phyloP scores from a whole-genome alignment of 2,797 vertebrate genomes.

The Salarias fasciatus region DNA sequence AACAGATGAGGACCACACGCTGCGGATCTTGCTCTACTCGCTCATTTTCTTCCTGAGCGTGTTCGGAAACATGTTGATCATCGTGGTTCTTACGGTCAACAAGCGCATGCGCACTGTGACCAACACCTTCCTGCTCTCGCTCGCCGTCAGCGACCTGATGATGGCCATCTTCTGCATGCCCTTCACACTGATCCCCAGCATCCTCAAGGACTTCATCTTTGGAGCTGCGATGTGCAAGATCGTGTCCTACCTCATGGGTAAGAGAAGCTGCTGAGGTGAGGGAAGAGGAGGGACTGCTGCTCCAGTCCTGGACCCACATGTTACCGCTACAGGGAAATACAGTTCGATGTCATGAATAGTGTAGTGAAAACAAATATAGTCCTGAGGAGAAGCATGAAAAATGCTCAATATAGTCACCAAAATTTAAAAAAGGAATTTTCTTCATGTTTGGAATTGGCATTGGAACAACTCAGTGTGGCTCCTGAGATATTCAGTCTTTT shows the following conservation, averaged over 20 bases:
- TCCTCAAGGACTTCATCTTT: constrained; percentile 94
- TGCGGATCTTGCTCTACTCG: constrained; percentile 89
- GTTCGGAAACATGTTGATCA: constrained; percentile 91
- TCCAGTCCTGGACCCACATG: too few relatives aligned
- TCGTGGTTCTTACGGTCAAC: constrained; percentile 89
- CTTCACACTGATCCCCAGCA: constrained; percentile 93
- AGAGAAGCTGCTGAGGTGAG: constrained; percentile 34
- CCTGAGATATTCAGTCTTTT: too few relatives aligned
- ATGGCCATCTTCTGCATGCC: constrained; percentile 95
- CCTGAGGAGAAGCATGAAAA: too few relatives aligned
- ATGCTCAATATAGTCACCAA: too few relatives aligned
- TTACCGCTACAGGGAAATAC: too few relatives aligned
- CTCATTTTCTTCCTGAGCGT: constrained; percentile 92
- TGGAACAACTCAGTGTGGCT: too few relatives aligned
- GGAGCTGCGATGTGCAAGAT: constrained; percentile 93
- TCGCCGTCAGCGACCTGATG: constrained; percentile 94
- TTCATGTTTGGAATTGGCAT: too few relatives aligned
- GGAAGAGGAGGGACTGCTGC: too few relatives aligned
- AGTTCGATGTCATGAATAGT: too few relatives aligned
- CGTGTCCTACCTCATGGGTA: constrained; percentile 95
- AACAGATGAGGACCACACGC: constrained; percentile 72
- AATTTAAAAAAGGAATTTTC: too few relatives aligned
- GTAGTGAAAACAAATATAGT: too few relatives aligned
- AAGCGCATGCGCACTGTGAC: constrained; percentile 94
- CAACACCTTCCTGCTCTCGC: constrained; percentile 94